phyloP scores from a whole-genome alignment of 2,888 invertebrate species.

The Luperina testacea region DNA sequence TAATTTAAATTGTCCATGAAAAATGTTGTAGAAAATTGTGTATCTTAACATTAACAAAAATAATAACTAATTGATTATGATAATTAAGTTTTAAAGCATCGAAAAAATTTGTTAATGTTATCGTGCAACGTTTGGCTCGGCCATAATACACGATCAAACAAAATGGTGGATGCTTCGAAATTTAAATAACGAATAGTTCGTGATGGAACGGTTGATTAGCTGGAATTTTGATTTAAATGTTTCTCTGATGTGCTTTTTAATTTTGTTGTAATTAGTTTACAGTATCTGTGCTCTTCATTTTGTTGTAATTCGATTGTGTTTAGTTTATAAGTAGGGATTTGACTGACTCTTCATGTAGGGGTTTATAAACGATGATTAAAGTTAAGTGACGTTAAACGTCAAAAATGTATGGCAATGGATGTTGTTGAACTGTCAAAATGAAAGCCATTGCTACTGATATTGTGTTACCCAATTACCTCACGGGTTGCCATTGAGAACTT shows the following conservation, averaged over 20 bases:
- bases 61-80: constrained; percentile 28
- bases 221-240: constrained; percentile 1
- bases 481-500: neutral
- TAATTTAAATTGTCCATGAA: neutral
- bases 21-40: constrained; percentile 3
- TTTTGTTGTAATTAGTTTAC: neutral
- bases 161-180: constrained; percentile 8
- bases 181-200: constrained; percentile 24
- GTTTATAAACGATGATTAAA: neutral
- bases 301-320: neutral
- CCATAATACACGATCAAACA: constrained; percentile 5
- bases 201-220: neutral
- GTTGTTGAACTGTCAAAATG: neutral
- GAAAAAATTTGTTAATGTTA: constrained; percentile 8
- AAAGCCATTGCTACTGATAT: neutral
- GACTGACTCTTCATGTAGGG: too few relatives aligned
- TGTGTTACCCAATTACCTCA: neutral
- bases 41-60: constrained; percentile 5
- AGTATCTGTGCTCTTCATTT: neutral
- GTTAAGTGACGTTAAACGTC: neutral
- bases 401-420: neutral
- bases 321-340: neutral
- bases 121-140: constrained; percentile 7
- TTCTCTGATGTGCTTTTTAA: neutral
- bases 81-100: constrained; percentile 2